Evolutionary conservation across 2,113 vertebrate species (phyloP), one percentile per base, ranked within the genome.

Genomic region (Macquaria ambigua): DNA sequence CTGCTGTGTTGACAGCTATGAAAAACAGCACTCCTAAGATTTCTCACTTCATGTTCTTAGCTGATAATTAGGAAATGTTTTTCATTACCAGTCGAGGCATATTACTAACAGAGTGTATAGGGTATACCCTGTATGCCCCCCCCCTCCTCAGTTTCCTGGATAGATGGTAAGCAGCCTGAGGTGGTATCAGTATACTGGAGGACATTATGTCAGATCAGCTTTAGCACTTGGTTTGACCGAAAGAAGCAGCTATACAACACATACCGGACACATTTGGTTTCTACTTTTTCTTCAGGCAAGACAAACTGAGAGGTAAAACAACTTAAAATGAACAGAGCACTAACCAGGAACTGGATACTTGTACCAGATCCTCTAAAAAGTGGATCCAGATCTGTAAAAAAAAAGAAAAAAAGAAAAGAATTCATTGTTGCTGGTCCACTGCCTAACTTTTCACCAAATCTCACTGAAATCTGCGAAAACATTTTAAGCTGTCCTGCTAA

Each of bases 1-100:
- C 28, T 64, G 43, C 67, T 21, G 34, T 31, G 50, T 43, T 78
- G 77, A 85, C 64, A 75, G 70, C 39, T 41, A 28, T 63, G 74
- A 28, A 64, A 70, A 80, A 55, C 16, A 63, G 5, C 53, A 3
- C 43, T n/a, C 31, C 23, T 25, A 39, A 74, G 16, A 59, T 8
- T 14, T 37, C 1, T 16, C 25, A 34, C 39, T 78, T 62, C 28
- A 41, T 12, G 3, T 34, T 78, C 61, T 25, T 37, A 53, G 55
- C n/a, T 62, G 46, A 31, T 66, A 71, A 72, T 71, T 48, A 59
- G 23, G 10, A 55, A 20, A 63, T 39, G 20, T 31, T 20, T 64
- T 82, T 59, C 50, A 56, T 70, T 75, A 66, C 58, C 14, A 62
- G 31, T 41, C 5, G 6, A 66, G 25, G 4, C 7, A 50, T 72